Evolutionary conservation across 1,140 invertebrate genomes (phyloP), one percentile per base, ranked within the genome.

Genomic region (Dendroctonus valens): DNA sequence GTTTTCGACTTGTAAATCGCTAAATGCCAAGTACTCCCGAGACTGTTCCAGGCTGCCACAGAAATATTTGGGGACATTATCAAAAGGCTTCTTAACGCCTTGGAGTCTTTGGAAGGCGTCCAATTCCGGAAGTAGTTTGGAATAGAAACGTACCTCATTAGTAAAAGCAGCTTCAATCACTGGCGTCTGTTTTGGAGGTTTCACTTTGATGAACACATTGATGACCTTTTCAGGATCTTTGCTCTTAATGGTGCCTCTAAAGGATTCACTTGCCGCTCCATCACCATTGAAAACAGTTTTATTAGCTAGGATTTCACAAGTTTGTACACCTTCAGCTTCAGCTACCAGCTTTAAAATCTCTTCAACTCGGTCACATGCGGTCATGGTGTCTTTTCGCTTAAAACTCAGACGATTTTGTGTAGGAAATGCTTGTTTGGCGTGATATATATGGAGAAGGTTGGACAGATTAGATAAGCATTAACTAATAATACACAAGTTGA

Each of bases 1-100:
- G 14, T 55, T 54, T 50, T 63, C 15, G 7, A 49, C 26, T 41
- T 58, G 59, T 9, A 72, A 42, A 57, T 72, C 69, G 61, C 66
- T 64, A 42, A 86, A 69, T 38, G 84, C 72, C 5, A 84, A 77
- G 50, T 80, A 76, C 74, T 83, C 81, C 52, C 79, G 69, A 5
- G 71, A 70, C 41, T 74, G 72, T 60, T 80, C 77, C n/a, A 26
- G 55, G 6, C 67, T 67, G 3, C 68, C 72, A 14, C 71, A 75
- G 5, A 76, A 77, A 59, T 77, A 82, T 11, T 71, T 74, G 2
- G 80, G 73, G 61, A 74, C 72, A 38, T 77, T 71, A 54, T 68
- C 53, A 14, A 81, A 76, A 6, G 53, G 53, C 5, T n/a, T 26
- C 12, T 41, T 41, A 9, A 60, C 12, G 5, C 38, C 11, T 15